A percentile compares a stretch with the other conserved stretches of the same genome.
These are phyloP conservation scores for Tetramorium alpestre DNA, from an alignment of 1,140 invertebrate species.

Conservation along the genomic window DNA sequence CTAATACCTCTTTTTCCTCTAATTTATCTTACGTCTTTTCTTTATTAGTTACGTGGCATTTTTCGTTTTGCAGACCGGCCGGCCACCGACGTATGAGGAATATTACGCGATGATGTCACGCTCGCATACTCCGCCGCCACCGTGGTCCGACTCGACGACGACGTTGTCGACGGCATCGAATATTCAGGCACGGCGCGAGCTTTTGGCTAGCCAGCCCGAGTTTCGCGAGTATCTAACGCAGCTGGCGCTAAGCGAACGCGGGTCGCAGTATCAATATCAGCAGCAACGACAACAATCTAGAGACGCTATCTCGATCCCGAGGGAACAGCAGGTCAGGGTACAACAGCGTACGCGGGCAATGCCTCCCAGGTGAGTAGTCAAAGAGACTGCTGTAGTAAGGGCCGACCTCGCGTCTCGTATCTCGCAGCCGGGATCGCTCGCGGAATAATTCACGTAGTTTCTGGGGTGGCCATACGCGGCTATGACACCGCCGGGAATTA, in stretches of 20 bases:
- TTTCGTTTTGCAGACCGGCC: slow-evolving; percentile 75
- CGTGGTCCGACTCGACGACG: slow-evolving; percentile 81
- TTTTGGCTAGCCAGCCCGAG: slow-evolving; percentile 78
- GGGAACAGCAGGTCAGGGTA: slow-evolving; percentile 78
- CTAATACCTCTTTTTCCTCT: background rate
- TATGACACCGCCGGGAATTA: slow-evolving; percentile 35
- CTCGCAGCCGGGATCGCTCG: background rate
- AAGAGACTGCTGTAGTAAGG: background rate
- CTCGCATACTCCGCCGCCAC: slow-evolving; percentile 83
- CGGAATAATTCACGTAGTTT: slow-evolving; percentile 57
- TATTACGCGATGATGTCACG: slow-evolving; percentile 81
- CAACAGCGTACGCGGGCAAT: slow-evolving; percentile 79
- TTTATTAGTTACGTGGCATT: background rate
- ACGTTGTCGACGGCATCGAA: slow-evolving; percentile 35
- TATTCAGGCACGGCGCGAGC: slow-evolving; percentile 76
- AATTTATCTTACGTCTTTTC: background rate
- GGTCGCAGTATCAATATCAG: slow-evolving; percentile 68
- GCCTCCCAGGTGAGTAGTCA: slow-evolving; percentile 79
- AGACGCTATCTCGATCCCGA: slow-evolving; percentile 58
- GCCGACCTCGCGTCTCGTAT: background rate
- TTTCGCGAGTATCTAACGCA: slow-evolving; percentile 80
- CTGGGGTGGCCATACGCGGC: slow-evolving; percentile 1
- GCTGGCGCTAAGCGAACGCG: slow-evolving; percentile 73
- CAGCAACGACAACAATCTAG: slow-evolving; percentile 66
- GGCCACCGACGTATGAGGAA: slow-evolving; percentile 84